Base-by-base conservation (phyloP, 2,888 invertebrate genomes). In the Caenorhabditis drosophilae region DNA sequence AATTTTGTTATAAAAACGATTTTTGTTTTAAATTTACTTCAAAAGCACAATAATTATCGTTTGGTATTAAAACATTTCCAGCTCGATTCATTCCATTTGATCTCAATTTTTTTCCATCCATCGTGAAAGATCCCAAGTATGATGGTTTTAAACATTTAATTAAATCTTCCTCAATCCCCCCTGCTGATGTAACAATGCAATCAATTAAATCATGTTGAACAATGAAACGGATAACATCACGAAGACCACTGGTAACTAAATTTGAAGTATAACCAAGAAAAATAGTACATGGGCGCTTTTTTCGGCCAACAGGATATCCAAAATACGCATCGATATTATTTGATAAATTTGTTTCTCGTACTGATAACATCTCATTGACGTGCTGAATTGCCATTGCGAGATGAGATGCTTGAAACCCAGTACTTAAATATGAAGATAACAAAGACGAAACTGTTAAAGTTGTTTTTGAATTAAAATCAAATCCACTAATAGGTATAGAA, bases 241-340 rank as follows among this genome's bases (percentile, higher is more conserved):
- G 87, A 60, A 97, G 86, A 2, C 98, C 98, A 52, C 92, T 91
- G 0, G 97, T 97, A 27, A 93, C 91, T 88, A 98, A 89, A 85
- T 98, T 99, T 0, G 97, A 97, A 0, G 98, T 98, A 84, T 90
- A 98, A 1, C 96, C 95, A 67, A 98, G 86, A 85, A 98, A 99
- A 82, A 98, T 91, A 2, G 97, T 96, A 83, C 97, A 97, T 78
- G 86, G 86, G 11, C 81, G 83, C 59, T 81, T 83, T 31, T 83
- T 71, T 25, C 77, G 56, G n/a, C 73, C 76, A 35, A 64, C 71
- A 6, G 82, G 82, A 54, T 82, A 83, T 11, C 76, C 73, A 27
- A 83, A 79, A 12, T 20, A 51, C 16, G 50, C 36, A 6, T 76
- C 77, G n/a, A 56, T 26, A 16, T 60, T 74, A 15, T 71, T 69